Base-by-base conservation (phyloP, 1,140 invertebrate genomes). In the Drosophila azteca region DNA sequence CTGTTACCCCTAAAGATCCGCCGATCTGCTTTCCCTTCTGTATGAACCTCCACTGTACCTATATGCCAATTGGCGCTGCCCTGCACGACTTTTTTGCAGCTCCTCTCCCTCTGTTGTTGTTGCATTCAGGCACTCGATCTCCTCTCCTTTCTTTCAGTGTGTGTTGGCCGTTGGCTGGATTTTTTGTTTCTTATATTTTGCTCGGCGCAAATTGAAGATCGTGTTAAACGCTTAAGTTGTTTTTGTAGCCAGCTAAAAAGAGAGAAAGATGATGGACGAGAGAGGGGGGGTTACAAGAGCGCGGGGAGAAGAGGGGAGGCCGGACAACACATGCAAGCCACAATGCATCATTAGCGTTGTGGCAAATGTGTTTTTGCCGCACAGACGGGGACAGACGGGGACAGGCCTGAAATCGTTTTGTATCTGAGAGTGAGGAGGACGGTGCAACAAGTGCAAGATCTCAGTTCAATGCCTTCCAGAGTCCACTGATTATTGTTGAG, bases 301-400 rank as follows among this genome's bases (percentile, higher is more conserved):
- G 24, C 17, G 6, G 15, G 11, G 13, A 9, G 15, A 5, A 7
- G 17, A 15, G 13, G 43, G 54, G 22, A 17, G 45, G 53, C 48
- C 49, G 59, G 58, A 67, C 64, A 49, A 68, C 61, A 79, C 67
- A 81, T 64, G 73, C 67, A 65, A 54, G 72, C 71, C 77, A 90
- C 82, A 90, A 90, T 85, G 70, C 71, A 82, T 90, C 82, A 84
- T 83, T 77, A 79, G 88, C 87, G 78, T 82, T 87, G 79, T 79
- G 69, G 87, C 76, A 83, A 87, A 90, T 81, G 71, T 71, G 79
- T 82, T 69, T 65, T 73, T 77, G 77, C 78, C 77, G 51, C 64
- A 71, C 62, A 58, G 62, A 70, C 59, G 11, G 35, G 35, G 3
- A 13, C 35, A 13, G 35, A 1, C 53, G 48, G 35, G 53, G 26